Evolutionary conservation across 2,113 vertebrate species (phyloP).

Genomic region (Coturnix japonica): DNA sequence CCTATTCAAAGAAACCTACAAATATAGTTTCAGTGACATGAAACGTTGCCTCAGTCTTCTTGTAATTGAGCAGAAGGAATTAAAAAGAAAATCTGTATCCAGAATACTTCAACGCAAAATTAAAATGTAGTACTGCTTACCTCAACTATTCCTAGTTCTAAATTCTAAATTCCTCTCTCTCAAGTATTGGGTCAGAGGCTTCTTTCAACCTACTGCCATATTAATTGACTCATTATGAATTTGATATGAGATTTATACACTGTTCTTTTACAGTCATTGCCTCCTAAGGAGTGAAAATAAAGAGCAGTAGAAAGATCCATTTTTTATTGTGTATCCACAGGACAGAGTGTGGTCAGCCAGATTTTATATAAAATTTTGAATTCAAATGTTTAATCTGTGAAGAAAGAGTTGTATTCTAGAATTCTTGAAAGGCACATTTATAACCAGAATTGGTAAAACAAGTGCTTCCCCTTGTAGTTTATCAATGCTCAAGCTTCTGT

Average conservation of each 20-base stretch:
- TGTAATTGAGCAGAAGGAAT: not conserved
- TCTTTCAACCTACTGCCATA: not conserved
- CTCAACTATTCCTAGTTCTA: not conserved
- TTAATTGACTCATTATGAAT: not conserved
- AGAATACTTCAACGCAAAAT: not conserved
- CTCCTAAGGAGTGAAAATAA: not conserved
- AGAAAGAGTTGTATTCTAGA: constrained; percentile 34
- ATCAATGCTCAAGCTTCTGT: not conserved
- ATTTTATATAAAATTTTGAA: not conserved
- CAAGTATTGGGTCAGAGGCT: not conserved
- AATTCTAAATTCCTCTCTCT: not conserved
- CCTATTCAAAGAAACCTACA: not conserved
- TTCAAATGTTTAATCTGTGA: not conserved
- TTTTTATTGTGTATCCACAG: not conserved
- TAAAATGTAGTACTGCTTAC: not conserved
- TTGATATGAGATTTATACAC: not conserved
- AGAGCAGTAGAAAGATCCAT: not conserved
- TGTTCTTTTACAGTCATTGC: not conserved
- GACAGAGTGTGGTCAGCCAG: not conserved
- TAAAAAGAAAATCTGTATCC: not conserved
- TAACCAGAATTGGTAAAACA: constrained; percentile 32
- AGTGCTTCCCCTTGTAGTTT: constrained; percentile 10
- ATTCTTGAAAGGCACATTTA: constrained; percentile 16
- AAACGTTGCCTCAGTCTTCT: not conserved
- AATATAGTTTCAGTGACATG: not conserved